Evolutionary conservation across 2,797 vertebrate genomes (phyloP).

Genomic region (Buceros bicornis): DNA sequence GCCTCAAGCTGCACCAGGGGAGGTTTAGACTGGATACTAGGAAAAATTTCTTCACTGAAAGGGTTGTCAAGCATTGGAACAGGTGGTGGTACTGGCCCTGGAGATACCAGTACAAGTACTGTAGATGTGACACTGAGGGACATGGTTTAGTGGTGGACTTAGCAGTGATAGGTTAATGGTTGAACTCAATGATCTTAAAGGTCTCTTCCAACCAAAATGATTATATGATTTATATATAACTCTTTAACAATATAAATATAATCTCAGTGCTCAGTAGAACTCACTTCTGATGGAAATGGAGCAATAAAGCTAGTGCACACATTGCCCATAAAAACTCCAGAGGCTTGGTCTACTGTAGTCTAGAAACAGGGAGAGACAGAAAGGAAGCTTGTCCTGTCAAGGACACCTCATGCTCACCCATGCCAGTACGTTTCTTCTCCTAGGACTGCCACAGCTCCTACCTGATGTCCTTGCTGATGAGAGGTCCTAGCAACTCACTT

Average conservation of each 20-base stretch:
- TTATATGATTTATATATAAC: not conserved
- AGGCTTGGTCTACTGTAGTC: not conserved
- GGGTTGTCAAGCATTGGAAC: no score
- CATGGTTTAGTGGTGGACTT: no score
- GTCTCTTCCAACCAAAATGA: no score
- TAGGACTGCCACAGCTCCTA: not conserved
- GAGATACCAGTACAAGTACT: no score
- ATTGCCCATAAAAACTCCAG: not conserved
- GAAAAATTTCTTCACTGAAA: no score
- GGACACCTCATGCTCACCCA: not conserved
- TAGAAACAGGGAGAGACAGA: not conserved
- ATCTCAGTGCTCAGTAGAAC: not conserved
- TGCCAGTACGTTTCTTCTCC: not conserved
- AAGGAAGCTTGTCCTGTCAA: rapidly evolving
- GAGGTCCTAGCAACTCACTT: not conserved
- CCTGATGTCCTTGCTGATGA: no score
- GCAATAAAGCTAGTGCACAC: not conserved
- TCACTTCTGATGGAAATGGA: not conserved
- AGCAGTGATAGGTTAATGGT: no score
- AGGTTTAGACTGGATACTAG: no score
- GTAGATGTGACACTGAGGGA: no score
- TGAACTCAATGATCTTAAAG: no score
- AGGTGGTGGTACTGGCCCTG: no score
- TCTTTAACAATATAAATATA: not conserved
- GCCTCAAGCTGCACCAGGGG: no score